Evolutionary conservation across 2,888 invertebrate genomes (phyloP), one percentile per base, ranked within the genome.

Genomic region (Acholoe squamosa): DNA sequence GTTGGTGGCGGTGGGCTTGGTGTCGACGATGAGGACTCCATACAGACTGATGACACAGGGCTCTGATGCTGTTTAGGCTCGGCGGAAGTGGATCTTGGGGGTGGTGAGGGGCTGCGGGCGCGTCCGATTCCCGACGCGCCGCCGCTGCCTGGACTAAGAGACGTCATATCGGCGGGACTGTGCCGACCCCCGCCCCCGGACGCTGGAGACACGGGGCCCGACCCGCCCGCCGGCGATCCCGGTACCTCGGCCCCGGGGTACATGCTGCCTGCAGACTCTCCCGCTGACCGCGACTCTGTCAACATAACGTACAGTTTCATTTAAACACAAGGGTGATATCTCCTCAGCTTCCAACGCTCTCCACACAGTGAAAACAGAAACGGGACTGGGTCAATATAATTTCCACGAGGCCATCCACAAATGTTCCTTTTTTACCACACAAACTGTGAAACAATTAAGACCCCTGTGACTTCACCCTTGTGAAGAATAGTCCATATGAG

Each of bases 301-400:
- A 86, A 86, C 86, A 86, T 86, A 86, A 76, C 31, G 76, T 86
- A 86, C 31, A 86, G 28, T 54, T 86, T 86, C 86, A 86, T 86
- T 52, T 51, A 84, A 43, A 84, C 43, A 84, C 19, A 19, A 84
- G 51, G 51, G 12, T 28, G 14, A 3, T 3, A 43, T 43, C 43
- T 43, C 43, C 43, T 43, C 43, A 43, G 43, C 43, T 43, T 43
- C 43, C 43, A 43, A 43, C 10, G 34, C 80, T 43, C 43, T 43
- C 43, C 10, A 3, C 10, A 7, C 43, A 43, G 43, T 3, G 10
- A 3, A 43, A 43, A 3, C 43, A 7, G 43, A 43, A 43, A 43
- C 43, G 5, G 43, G 43, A 43, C 3, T 3, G 43, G 3, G 10
- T 43, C 43, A 43, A 43, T 43, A 43, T 7, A 3, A 43, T 3